phyloP scores from a whole-genome alignment of 2,113 vertebrate species.

The Xiphorhynchus elegans region DNA sequence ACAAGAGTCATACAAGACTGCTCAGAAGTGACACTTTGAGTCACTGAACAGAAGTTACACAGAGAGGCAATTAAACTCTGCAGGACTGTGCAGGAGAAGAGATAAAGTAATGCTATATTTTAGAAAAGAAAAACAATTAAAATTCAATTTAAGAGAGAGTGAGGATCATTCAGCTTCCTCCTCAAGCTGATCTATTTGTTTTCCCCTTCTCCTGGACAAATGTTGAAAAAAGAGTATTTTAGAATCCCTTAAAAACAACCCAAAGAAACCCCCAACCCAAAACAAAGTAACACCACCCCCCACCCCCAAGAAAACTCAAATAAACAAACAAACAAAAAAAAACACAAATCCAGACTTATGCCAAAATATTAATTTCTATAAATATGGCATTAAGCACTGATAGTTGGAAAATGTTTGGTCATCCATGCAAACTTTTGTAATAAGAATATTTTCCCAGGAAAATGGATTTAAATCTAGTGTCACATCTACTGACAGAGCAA shows the following conservation, averaged over 20 bases:
- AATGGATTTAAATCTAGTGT: background rate
- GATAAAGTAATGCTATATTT: background rate
- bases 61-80: background rate
- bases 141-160: background rate
- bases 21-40: background rate
- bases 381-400: background rate
- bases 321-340: background rate
- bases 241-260: background rate
- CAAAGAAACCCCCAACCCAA: too few relatives aligned
- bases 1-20: background rate
- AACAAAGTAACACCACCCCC: background rate
- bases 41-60: background rate
- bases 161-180: background rate
- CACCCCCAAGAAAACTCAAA: too few relatives aligned
- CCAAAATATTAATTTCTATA: background rate
- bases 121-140: background rate
- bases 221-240: fast-evolving
- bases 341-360: too few relatives aligned
- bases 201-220: background rate
- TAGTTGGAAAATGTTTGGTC: background rate
- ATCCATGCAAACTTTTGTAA: background rate
- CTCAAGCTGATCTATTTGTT: background rate
- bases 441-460: background rate
- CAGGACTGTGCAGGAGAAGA: background rate
- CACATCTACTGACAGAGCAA: background rate